Evolutionary conservation across 2,888 invertebrate species (phyloP), one percentile per base, ranked within the genome.

Genomic region (Volucella zonaria): DNA sequence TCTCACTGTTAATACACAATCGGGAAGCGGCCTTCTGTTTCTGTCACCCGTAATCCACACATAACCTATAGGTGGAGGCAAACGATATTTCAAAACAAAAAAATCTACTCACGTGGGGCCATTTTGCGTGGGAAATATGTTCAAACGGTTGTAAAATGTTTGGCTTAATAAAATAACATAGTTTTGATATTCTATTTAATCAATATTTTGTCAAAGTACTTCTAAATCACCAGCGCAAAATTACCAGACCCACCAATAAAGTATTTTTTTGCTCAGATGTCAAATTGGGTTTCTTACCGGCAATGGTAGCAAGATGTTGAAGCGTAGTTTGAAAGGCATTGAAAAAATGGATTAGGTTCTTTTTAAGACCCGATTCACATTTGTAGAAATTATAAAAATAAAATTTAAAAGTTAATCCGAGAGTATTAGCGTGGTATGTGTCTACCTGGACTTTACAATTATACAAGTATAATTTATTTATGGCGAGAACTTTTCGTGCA

Each of bases 1-100:
- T 40, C 47, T 31, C 6, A 61, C 61, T 68, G 51, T 70, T 10
- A 23, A 38, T 14, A 14, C 42, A 43, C 6, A 12, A 61, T 89
- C 97, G 18, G 43, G 18, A 78, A 75, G 74, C 74, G 71, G 62
- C 47, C 59, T 79, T 54, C 76, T 82, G 80, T 70, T 79, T 54
- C 76, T 82, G 80, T 70, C 82, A 81, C 67, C 75, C 61, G 47
- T 61, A 75, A 74, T 73, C 80, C 79, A 74, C 54, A 77, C 80
- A 80, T 77, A 85, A 85, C 85, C 76, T 77, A 76, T 66, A 83
- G 71, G 51, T 79, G 38, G 89, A 88, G 74, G 89, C 85, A 70
- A 87, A 81, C 59, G 76, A 86, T 45, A 49, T 74, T 56, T 64
- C 64, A 15, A 59, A 59, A 51, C 15, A 11, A 3, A 73, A 73